phyloP scores from a whole-genome alignment of 2,797 vertebrate genomes.

The Tadarida brasiliensis region DNA sequence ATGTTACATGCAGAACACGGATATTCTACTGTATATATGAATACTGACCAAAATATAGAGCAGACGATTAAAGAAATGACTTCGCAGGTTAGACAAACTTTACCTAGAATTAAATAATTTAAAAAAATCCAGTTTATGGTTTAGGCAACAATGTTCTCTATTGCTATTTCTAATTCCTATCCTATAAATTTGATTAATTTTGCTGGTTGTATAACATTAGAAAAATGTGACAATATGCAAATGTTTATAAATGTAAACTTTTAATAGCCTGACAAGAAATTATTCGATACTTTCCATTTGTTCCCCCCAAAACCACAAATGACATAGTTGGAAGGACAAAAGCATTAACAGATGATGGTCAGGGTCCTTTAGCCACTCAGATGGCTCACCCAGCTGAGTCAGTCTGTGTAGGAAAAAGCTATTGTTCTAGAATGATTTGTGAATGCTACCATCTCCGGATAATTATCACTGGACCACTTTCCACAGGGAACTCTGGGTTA shows the following conservation, averaged over 20 bases:
- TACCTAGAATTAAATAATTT: neutral
- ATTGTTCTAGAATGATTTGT: neutral
- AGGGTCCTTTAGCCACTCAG: constrained; percentile 39
- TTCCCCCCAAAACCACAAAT: neutral
- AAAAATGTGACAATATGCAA: neutral
- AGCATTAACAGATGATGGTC: constrained; percentile 2
- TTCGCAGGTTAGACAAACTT: neutral
- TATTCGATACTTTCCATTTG: neutral
- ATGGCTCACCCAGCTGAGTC: neutral
- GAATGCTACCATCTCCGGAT: neutral
- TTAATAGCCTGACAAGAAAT: constrained; percentile 15
- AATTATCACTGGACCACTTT: neutral
- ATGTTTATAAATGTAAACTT: neutral
- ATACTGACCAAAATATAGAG: neutral
- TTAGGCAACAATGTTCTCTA: neutral
- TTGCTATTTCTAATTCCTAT: constrained; percentile 50
- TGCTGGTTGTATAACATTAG: constrained; percentile 57
- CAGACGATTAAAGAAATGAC: neutral
- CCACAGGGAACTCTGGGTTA: neutral
- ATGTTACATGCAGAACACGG: neutral
- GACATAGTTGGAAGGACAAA: constrained; percentile 30
- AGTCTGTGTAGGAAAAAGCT: neutral
- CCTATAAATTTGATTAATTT: constrained; percentile 33
- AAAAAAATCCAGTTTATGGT: neutral
- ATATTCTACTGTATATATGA: neutral